phyloP scores from a whole-genome alignment of 2,888 invertebrate species.

The Bellardia pandia region DNA sequence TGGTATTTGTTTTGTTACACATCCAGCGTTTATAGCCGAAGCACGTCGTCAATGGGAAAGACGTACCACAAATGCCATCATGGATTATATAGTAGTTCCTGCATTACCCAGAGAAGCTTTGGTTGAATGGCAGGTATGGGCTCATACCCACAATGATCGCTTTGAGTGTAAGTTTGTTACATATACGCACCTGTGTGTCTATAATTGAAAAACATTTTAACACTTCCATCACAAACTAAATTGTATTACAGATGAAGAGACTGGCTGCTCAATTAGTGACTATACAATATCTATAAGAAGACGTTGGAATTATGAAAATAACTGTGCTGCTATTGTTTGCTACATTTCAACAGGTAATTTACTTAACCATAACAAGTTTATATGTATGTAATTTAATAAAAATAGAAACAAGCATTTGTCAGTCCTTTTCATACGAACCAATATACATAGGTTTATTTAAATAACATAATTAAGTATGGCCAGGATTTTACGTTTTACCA shows the following conservation, averaged over 20 bases:
- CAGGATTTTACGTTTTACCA: too few species aligned
- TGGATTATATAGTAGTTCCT: constrained; percentile 93
- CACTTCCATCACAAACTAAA: not conserved
- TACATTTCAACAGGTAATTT: constrained; percentile 88
- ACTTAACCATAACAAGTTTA: not conserved
- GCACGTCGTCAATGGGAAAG: constrained; percentile 93
- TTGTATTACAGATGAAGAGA: constrained; percentile 90
- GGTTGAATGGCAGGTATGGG: constrained; percentile 97
- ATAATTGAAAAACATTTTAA: not conserved
- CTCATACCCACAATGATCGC: constrained; percentile 93
- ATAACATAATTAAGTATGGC: too few species aligned
- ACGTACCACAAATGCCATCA: constrained; percentile 93
- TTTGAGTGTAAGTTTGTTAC: constrained; percentile 90
- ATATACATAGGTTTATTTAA: too few species aligned
- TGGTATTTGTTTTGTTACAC: constrained; percentile 94
- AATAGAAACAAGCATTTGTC: not conserved
- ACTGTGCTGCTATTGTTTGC: constrained; percentile 93
- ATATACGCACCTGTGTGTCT: not conserved
- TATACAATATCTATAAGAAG: constrained; percentile 93
- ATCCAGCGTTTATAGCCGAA: constrained; percentile 88
- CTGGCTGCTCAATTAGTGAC: constrained; percentile 93
- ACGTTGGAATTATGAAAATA: constrained; percentile 95
- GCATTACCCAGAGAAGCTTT: constrained; percentile 91
- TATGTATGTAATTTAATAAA: not conserved
- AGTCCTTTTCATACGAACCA: too few species aligned